phyloP scores from a whole-genome alignment of 2,113 vertebrate genomes.

The Rousettus leschenaultii region DNA sequence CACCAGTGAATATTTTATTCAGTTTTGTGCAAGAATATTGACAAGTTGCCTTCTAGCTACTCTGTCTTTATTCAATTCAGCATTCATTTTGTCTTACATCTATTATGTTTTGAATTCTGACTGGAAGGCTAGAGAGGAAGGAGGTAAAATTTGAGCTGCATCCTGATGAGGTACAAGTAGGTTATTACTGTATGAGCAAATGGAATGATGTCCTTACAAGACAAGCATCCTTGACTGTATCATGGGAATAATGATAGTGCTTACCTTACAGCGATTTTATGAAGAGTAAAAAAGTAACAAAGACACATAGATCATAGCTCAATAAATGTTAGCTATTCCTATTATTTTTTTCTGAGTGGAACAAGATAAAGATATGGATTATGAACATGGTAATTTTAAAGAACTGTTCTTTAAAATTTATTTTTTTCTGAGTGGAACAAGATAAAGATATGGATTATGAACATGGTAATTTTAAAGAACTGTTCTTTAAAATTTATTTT shows the following conservation, averaged over 20 bases:
- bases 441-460: not conserved
- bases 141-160: not conserved
- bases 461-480: not conserved
- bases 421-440: not conserved
- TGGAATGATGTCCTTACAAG: not conserved
- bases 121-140: not conserved
- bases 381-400: not conserved
- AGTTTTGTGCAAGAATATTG: not conserved
- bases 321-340: not conserved
- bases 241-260: not conserved
- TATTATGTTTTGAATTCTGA: not conserved
- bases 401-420: not conserved
- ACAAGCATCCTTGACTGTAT: not conserved
- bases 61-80: not conserved
- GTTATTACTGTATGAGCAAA: not conserved
- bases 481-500: not conserved
- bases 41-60: not conserved
- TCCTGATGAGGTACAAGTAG: not conserved
- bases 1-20: not conserved
- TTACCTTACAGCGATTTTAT: not conserved
- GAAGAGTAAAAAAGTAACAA: not conserved
- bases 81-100: not conserved
- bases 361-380: not conserved
- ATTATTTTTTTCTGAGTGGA: not conserved
- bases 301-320: not conserved